These are phyloP conservation scores for Dasysyrphus albostriatus DNA, from an alignment of 2,888 invertebrate genomes.

Conservation along the genomic window DNA sequence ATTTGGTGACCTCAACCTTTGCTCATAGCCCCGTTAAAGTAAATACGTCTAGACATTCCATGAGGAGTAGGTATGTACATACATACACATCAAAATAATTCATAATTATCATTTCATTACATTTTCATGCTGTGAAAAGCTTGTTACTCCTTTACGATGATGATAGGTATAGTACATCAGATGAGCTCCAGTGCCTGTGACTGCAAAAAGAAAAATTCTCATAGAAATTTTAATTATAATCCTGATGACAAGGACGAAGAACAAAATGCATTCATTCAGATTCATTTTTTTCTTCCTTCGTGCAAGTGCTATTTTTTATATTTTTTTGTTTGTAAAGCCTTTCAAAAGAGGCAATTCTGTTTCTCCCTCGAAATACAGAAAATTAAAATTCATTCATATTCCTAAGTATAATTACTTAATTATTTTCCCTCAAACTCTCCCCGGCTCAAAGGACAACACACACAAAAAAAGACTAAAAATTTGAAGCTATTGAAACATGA, in stretches of 20 bases:
- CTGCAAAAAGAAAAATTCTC: neutral
- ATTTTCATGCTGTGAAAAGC: slow-evolving; percentile 19
- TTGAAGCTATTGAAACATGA: slow-evolving; percentile 7
- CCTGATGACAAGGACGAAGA: slow-evolving; percentile 31
- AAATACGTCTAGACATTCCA: slow-evolving; percentile 38
- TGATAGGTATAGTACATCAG: neutral
- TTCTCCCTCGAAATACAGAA: neutral
- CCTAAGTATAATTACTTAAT: slow-evolving; percentile 21
- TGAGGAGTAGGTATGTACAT: neutral
- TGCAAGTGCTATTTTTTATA: neutral
- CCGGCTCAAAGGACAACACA: neutral
- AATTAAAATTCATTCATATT: slow-evolving; percentile 25
- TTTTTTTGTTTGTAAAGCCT: neutral
- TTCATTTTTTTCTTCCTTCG: slow-evolving; percentile 1
- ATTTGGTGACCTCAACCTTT: slow-evolving; percentile 33
- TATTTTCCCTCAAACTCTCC: neutral
- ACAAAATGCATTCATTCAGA: slow-evolving; percentile 31
- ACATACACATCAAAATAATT: slow-evolving; percentile 25
- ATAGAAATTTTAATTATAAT: slow-evolving; percentile 37
- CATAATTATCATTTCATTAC: slow-evolving; percentile 46
- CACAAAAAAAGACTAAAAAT: neutral
- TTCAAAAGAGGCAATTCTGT: slow-evolving; percentile 18
- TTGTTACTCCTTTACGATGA: neutral
- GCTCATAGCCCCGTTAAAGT: slow-evolving; percentile 15
- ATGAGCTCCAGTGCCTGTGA: neutral